Conservation (phyloP, 1,140 invertebrate species). For the Steinernema feltiae region DNA sequence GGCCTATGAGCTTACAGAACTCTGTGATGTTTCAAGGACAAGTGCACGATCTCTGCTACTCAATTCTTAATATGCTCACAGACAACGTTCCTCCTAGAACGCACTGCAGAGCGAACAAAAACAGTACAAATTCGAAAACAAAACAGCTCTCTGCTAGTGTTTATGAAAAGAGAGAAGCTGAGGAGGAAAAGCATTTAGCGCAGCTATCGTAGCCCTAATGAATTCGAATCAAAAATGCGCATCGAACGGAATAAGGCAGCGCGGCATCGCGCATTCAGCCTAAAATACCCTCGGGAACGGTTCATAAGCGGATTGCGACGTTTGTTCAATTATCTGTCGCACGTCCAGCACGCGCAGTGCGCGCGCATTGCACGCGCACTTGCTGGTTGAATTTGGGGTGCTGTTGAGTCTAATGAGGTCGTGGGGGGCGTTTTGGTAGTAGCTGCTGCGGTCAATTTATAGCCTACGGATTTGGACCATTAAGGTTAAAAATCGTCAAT, state of each 20-base stretch:
- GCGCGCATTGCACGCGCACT: not conserved
- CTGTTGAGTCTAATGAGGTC: not conserved
- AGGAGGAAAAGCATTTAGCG: not conserved
- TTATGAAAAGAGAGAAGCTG: not conserved
- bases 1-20: too few species aligned
- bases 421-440: not conserved
- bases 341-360: not conserved
- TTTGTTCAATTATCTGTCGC: constrained; percentile 11
- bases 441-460: too few species aligned
- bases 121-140: too few species aligned
- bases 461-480: too few species aligned
- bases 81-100: too few species aligned
- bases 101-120: too few species aligned
- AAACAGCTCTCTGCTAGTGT: not conserved
- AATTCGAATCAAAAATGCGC: not conserved
- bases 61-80: too few species aligned
- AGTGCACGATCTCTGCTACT: too few species aligned
- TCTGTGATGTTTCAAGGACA: too few species aligned
- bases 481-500: too few species aligned
- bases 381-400: not conserved
- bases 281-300: not conserved
- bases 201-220: not conserved
- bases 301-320: constrained; percentile 12
- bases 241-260: not conserved
- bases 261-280: not conserved